Evolutionary conservation across 2,888 invertebrate species (phyloP), one percentile per base, ranked within the genome.

Genomic region (Amphipyra berbera): DNA sequence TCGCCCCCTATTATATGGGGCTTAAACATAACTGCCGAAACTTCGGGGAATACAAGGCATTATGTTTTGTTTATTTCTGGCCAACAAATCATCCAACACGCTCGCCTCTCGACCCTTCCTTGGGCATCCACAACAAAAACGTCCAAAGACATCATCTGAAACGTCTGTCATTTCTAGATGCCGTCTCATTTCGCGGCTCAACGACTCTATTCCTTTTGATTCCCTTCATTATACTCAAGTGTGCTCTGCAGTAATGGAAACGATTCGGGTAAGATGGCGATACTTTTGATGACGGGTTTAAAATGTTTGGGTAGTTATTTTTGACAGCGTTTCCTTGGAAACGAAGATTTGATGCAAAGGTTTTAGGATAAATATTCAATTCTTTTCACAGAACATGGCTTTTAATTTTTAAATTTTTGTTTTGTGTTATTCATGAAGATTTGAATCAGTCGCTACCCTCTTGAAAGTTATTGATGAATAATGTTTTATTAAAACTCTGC

Each of bases 101-200:
- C 58, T 76, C 21, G 35, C 21, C 5, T 12, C n/a, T 38, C 37
- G 10, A 4, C 3, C n/a, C 12, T 21, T 5, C 62, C 50, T 60
- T 84, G 66, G 74, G 68, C 82, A 12, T 46, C 33, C 62, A 49
- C 38, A 60, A 78, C 76, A 76, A 76, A 83, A 84, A 67, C 79
- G 80, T 73, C 82, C 63, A 27, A 52, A 63, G 55, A 59, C 79
- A 80, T 87, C 85, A 85, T 75, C 68, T 65, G 47, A 83, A 84
- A 82, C 82, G 85, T 83, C 86, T 82, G 86, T 87, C 89, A 87
- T 88, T 81, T 83, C 82, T 80, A 79, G 80, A 82, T 84, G 82
- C 78, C 84, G 79, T 83, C 86, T 90, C 88, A 91, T 92, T 92
- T 90, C 90, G 85, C 90, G 88, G 87, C 71, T 84, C 84, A 83